A percentile compares a stretch with the other conserved stretches of the same genome.
phyloP scores from a whole-genome alignment of 2,888 invertebrate species.

The Harmothoe impar region DNA sequence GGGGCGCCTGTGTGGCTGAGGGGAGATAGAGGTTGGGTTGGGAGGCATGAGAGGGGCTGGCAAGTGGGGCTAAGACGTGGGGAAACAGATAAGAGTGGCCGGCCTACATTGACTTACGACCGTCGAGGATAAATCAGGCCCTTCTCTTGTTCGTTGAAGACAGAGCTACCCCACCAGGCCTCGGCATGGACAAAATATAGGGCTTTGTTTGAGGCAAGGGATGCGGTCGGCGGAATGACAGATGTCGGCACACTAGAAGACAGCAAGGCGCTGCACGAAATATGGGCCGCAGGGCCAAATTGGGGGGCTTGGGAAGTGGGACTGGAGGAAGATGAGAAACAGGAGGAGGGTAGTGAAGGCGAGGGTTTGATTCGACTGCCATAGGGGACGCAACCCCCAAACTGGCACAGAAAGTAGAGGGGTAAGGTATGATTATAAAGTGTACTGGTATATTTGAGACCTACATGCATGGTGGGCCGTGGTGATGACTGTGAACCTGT shows the following conservation, averaged over 20 bases:
- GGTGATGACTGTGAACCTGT: neutral
- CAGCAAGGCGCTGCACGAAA: neutral
- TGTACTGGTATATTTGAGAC: neutral
- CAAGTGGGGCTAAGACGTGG: neutral
- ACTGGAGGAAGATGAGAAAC: neutral
- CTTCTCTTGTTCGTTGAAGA: slow-evolving; percentile 2
- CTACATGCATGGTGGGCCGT: neutral
- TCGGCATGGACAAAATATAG: neutral
- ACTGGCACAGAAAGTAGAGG: neutral
- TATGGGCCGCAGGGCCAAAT: slow-evolving; percentile 18
- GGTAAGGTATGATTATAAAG: neutral
- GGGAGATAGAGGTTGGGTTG: neutral
- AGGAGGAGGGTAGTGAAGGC: neutral
- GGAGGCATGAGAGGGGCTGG: neutral
- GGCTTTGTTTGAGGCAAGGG: slow-evolving; percentile 8
- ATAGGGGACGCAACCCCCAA: neutral
- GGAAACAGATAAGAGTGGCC: neutral
- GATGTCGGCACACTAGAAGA: neutral
- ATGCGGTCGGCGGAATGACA: slow-evolving; percentile 15
- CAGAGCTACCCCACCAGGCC: slow-evolving; percentile 9
- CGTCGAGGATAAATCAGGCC: slow-evolving; percentile 3
- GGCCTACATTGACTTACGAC: neutral
- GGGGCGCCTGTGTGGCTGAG: slow-evolving; percentile 20
- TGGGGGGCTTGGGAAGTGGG: neutral
- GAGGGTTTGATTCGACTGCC: neutral